These are phyloP conservation scores for Sylvietta virens DNA, from an alignment of 2,113 vertebrate genomes.

Conservation along the genomic window DNA sequence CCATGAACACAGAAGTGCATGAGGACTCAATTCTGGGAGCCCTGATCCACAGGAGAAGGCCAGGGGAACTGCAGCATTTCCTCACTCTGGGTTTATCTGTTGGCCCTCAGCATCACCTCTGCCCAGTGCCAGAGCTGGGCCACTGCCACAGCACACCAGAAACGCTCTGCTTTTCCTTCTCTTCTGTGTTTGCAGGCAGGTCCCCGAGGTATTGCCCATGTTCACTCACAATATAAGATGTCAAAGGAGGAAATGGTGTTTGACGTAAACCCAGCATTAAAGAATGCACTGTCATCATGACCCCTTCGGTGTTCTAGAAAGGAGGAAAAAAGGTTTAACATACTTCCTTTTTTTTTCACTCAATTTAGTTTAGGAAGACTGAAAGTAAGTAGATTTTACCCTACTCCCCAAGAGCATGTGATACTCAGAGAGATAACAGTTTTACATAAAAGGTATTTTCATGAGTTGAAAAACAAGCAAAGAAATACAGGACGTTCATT, in stretches of 20 bases:
- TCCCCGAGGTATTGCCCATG: background rate
- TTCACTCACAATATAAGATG: background rate
- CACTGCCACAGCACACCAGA: background rate
- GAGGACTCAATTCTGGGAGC: background rate
- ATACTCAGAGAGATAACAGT: background rate
- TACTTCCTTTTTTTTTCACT: background rate
- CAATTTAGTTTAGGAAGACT: background rate
- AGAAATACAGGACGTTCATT: background rate
- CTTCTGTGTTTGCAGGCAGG: background rate
- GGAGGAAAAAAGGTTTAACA: background rate
- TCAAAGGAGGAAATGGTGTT: background rate
- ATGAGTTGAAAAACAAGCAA: background rate
- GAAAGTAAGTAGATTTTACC: background rate
- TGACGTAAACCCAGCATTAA: background rate
- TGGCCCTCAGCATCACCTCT: background rate
- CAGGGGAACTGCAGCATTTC: background rate
- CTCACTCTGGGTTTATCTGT: background rate
- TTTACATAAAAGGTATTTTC: background rate
- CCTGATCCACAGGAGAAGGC: background rate
- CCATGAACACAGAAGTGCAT: background rate
- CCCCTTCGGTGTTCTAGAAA: background rate
- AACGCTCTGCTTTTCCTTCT: background rate
- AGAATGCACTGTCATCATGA: background rate
- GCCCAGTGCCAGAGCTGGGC: background rate
- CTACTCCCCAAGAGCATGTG: background rate